Percentiles rank a stretch among this genome's conserved stretches.
phyloP scores from a whole-genome alignment of 2,888 invertebrate species.

The Drosophila sordidapex region DNA sequence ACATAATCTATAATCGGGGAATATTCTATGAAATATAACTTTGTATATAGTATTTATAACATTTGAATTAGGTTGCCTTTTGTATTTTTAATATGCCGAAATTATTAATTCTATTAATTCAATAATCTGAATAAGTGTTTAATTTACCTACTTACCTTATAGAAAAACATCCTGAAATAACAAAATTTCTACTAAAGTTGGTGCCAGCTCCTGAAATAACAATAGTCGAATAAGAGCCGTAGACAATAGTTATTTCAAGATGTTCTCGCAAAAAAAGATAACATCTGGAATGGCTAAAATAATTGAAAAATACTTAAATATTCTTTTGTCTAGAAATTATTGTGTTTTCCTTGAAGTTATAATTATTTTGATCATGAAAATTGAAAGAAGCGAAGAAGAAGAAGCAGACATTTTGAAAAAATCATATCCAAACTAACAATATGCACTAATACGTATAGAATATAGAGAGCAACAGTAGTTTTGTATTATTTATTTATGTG shows the following conservation, averaged over 20 bases:
- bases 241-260: background rate
- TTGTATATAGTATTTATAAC: background rate
- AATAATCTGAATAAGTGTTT: background rate
- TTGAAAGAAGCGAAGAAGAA: background rate
- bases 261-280: background rate
- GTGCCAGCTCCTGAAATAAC: background rate
- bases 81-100: background rate
- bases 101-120: background rate
- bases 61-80: background rate
- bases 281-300: background rate
- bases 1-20: conserved; percentile 3
- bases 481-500: conserved; percentile 7
- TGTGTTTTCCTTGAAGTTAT: background rate
- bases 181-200: background rate
- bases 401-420: background rate
- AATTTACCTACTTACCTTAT: background rate
- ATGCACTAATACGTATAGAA: conserved; percentile 1
- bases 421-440: background rate
- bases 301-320: background rate
- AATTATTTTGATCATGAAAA: background rate
- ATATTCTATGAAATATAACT: background rate
- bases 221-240: background rate
- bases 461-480: background rate
- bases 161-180: background rate
- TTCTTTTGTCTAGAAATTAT: background rate